Percentiles rank a stretch among this genome's conserved stretches.
phyloP scores from a whole-genome alignment of 2,888 invertebrate genomes.

The Pemphredon lugubris region DNA sequence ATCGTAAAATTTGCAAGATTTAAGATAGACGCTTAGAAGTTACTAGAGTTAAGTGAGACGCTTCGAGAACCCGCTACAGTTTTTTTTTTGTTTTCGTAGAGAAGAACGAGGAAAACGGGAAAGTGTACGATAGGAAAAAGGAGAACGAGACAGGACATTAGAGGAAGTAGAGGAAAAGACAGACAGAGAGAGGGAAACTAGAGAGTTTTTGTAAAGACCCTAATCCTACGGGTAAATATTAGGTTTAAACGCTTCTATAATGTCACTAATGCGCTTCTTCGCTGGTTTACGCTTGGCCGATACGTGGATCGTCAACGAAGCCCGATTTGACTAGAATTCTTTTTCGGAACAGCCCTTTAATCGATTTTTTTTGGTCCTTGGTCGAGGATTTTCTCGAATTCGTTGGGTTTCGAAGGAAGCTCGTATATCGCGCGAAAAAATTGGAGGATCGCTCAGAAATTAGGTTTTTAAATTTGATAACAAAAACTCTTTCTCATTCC shows the following conservation, averaged over 20 bases:
- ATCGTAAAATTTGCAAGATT: conserved; percentile 36
- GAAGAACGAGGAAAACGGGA: background rate
- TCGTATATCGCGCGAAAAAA: conserved; percentile 29
- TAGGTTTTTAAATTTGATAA: too few species aligned
- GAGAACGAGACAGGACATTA: conserved; percentile 12
- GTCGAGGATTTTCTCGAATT: conserved; percentile 53
- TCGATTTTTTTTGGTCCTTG: conserved; percentile 65
- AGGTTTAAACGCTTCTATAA: conserved; percentile 51
- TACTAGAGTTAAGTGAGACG: conserved; percentile 20
- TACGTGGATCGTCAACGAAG: conserved; percentile 23
- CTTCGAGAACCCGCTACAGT: background rate
- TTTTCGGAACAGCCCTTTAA: conserved; percentile 37
- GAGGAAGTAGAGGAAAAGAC: too few species aligned
- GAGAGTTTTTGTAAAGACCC: conserved; percentile 30
- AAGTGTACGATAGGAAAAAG: conserved; percentile 16
- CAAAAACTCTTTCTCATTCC: conserved; percentile 9
- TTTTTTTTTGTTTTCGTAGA: too few species aligned
- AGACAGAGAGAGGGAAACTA: conserved; percentile 14
- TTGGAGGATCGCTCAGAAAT: conserved; percentile 23
- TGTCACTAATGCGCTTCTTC: conserved; percentile 35
- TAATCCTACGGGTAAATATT: conserved; percentile 50
- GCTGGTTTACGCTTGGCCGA: conserved; percentile 47
- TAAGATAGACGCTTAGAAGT: conserved; percentile 34
- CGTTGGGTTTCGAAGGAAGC: conserved; percentile 58
- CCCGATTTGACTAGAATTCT: conserved; percentile 55